phyloP scores from a whole-genome alignment of 23 tunicate species.

The Ciona savignyi region DNA sequence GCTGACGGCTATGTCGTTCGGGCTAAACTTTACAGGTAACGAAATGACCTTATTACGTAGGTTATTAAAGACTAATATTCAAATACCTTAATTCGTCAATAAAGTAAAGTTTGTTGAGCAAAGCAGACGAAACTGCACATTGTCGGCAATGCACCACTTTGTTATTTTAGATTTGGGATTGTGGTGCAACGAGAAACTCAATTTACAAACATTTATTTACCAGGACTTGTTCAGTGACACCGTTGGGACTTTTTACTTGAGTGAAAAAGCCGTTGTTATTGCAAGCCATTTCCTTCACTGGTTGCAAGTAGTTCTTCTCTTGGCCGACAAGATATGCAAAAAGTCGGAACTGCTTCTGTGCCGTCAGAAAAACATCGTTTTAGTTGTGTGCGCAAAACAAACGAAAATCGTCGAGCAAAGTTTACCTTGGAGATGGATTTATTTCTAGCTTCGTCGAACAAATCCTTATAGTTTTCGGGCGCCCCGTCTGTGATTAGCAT shows the following conservation, averaged over 20 bases:
- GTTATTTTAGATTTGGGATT: too few species aligned
- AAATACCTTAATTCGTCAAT: too few species aligned
- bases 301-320: conserved; percentile 44
- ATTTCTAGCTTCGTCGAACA: conserved; percentile 22
- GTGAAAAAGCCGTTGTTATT: conserved; percentile 67
- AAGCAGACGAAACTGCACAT: too few species aligned
- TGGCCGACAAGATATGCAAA: conserved; percentile 72
- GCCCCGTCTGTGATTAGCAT: conserved; percentile 82
- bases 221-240: conserved; percentile 72
- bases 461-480: conserved; percentile 41
- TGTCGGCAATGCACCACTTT: too few species aligned
- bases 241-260: conserved; percentile 64
- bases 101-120: too few species aligned
- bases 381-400: background rate
- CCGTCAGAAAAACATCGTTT: background rate
- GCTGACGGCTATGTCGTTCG: too few species aligned
- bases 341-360: conserved; percentile 42
- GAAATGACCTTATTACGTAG: too few species aligned
- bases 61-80: too few species aligned
- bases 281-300: conserved; percentile 69
- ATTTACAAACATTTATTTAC: too few species aligned
- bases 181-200: too few species aligned
- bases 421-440: background rate
- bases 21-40: too few species aligned
- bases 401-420: background rate